These are phyloP conservation scores for Agonopterix heracliana DNA, from an alignment of 2,888 invertebrate species.

Conservation along the genomic window DNA sequence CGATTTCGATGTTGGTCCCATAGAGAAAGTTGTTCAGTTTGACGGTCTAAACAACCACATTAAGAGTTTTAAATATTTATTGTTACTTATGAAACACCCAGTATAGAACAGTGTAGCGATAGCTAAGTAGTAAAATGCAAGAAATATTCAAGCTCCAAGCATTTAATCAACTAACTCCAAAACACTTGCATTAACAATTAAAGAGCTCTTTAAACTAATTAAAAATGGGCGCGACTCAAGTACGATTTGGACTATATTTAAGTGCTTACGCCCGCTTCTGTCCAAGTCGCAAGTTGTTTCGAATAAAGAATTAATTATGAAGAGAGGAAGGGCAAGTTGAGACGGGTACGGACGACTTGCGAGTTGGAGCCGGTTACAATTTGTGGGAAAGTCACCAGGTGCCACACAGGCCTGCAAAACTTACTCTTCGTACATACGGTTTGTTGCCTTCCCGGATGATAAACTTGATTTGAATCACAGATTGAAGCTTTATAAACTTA, in stretches of 20 bases:
- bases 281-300: constrained; percentile 64
- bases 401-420: constrained; percentile 55
- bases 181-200: constrained; percentile 65
- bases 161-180: constrained; percentile 30
- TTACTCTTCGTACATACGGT: constrained; percentile 58
- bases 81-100: too few relatives aligned
- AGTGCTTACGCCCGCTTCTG: constrained; percentile 66
- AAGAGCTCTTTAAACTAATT: constrained; percentile 63
- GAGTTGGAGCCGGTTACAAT: constrained; percentile 58
- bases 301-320: constrained; percentile 77
- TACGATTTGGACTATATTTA: constrained; percentile 71
- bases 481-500: constrained; percentile 38
- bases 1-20: too few relatives aligned
- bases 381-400: constrained; percentile 71
- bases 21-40: too few relatives aligned
- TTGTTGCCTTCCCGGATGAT: constrained; percentile 70
- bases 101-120: background rate
- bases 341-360: constrained; percentile 50
- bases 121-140: background rate
- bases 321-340: constrained; percentile 53
- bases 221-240: constrained; percentile 69
- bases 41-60: too few relatives aligned
- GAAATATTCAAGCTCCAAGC: background rate
- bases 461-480: constrained; percentile 72
- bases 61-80: too few relatives aligned